Conservation (phyloP, 2,113 vertebrate species). For the Pseudopipra pipra region DNA sequence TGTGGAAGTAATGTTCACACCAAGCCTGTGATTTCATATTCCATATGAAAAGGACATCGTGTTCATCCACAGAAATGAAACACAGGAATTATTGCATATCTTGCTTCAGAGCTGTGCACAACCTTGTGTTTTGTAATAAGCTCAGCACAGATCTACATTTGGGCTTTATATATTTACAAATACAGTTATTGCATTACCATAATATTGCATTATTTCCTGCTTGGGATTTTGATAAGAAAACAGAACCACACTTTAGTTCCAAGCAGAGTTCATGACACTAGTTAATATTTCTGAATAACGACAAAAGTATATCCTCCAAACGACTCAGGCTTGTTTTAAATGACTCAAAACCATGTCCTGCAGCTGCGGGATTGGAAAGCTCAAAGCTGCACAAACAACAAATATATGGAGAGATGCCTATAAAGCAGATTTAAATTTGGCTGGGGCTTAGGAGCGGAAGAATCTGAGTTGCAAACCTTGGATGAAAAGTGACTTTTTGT, state of each 20-base stretch:
- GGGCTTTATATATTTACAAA: not conserved
- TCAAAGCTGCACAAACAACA: constrained; percentile 43
- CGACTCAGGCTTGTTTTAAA: not conserved
- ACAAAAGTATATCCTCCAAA: constrained; percentile 8
- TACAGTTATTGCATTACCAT: not conserved
- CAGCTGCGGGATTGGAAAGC: constrained; percentile 57
- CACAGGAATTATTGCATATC: not conserved
- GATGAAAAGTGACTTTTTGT: constrained; percentile 12
- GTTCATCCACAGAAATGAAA: not conserved
- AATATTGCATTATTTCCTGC: constrained; percentile 49
- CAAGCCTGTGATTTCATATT: not conserved
- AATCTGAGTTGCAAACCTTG: constrained; percentile 18
- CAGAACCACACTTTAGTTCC: not conserved
- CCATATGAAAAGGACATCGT: not conserved
- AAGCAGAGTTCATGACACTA: not conserved
- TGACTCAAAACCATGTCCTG: constrained; percentile 10
- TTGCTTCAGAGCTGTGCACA: not conserved
- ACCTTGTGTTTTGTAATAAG: not conserved
- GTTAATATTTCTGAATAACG: not conserved
- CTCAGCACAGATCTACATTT: not conserved
- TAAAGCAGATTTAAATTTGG: constrained; percentile 52
- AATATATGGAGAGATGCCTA: constrained; percentile 53
- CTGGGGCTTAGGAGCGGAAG: constrained; percentile 33
- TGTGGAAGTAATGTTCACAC: not conserved
- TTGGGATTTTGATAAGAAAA: not conserved